Evolutionary conservation across 1,140 invertebrate species (phyloP), one percentile per base, ranked within the genome.

Genomic region (Aphis craccivora): DNA sequence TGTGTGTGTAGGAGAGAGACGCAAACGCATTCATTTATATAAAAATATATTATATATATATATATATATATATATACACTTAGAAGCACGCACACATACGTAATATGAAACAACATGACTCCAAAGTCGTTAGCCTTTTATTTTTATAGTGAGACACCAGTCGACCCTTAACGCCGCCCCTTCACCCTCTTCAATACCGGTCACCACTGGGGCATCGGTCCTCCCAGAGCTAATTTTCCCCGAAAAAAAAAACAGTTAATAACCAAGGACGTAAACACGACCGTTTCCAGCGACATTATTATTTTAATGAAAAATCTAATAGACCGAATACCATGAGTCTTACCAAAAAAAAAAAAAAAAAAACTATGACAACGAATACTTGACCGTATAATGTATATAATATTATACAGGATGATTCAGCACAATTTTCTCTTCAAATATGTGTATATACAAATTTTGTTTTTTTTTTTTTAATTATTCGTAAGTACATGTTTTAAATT

Each of bases 271-370:
- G 25, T 60, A 60, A 90, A 90, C 89, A n/a, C 53, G 4, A 20
- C 37, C 40, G 89, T 90, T 90, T 35, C 37, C 48, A 25, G 88
- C 25, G 48, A 60, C 88, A 35, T 90, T 90, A 55, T 90, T 60
- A 43, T 90, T 90, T 90, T 60, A 43, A 90, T 60, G 55, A 90
- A 60, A 90, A 90, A 60, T 90, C 14, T 43, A 90, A 90, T 25
- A 60, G 53, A 2, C 11, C 6, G 53, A 43, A 60, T 51, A 88
- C 7, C 48, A 48, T 7, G n/a, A 35, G n/a, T 5, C 45, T 35
- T 30, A 25, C 20, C 81, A 18, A 20, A n/a, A 87, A 40, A 40
- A 83, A 87, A 40, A 40, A 83, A 83, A 86, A 86, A 45, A 86
- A 43, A 9, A 43, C 84, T 8, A 81, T 4, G 8, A 45, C 84